A percentile compares a stretch with the other conserved stretches of the same genome.
Conservation (phyloP, 2,113 vertebrate species). For the Neogobius melanostomus region DNA sequence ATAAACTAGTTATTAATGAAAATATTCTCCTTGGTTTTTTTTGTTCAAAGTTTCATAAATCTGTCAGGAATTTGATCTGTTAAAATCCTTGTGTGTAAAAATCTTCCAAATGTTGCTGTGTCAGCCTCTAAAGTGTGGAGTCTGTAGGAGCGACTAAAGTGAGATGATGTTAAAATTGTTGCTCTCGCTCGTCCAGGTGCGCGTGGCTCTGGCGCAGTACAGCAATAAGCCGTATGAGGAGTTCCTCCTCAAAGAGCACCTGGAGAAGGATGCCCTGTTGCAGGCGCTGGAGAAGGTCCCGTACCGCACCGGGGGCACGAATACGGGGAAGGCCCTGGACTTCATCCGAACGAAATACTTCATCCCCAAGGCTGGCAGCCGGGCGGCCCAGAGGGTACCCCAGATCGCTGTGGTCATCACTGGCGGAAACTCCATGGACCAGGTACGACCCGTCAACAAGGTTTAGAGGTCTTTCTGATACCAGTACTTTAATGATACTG, state of each 20-base stretch:
- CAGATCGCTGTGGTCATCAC: conserved; percentile 83
- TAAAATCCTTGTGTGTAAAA: too few relatives aligned
- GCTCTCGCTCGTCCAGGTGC: conserved; percentile 37
- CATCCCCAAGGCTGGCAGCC: conserved; percentile 66
- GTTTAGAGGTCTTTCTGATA: too few relatives aligned
- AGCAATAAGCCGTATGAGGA: conserved; percentile 64
- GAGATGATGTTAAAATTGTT: too few relatives aligned
- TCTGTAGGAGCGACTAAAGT: too few relatives aligned
- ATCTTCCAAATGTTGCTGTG: too few relatives aligned
- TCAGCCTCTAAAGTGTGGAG: too few relatives aligned
- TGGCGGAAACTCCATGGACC: conserved; percentile 69
- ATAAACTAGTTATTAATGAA: too few relatives aligned
- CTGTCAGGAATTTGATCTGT: too few relatives aligned
- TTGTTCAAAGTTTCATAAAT: too few relatives aligned
- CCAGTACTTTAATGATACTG: too few relatives aligned
- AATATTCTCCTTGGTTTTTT: too few relatives aligned
- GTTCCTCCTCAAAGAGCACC: conserved; percentile 77
- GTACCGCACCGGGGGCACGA: conserved; percentile 68
- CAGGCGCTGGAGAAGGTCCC: conserved; percentile 62
- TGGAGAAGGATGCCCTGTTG: conserved; percentile 67
- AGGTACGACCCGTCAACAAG: too few relatives aligned
- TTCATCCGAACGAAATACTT: conserved; percentile 73
- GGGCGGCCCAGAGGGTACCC: conserved; percentile 64
- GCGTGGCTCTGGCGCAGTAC: conserved; percentile 79
- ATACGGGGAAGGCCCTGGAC: conserved; percentile 76